These are phyloP conservation scores for Sminthopsis crassicaudata DNA, from an alignment of 2,113 vertebrate genomes.

Conservation along the genomic window DNA sequence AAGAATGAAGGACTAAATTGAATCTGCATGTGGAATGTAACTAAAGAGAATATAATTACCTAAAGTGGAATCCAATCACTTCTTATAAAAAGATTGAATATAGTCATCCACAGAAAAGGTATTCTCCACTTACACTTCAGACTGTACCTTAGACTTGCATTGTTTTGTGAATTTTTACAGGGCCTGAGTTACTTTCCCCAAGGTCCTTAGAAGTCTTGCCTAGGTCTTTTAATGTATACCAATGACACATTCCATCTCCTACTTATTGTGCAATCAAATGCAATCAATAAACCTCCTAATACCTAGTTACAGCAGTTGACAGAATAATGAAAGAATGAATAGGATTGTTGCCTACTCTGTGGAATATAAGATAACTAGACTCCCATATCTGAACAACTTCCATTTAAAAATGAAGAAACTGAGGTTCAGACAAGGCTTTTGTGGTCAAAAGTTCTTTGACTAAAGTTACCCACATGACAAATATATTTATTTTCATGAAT, in stretches of 20 bases:
- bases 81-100: not conserved
- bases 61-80: not conserved
- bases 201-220: not conserved
- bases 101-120: not conserved
- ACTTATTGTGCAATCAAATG: not conserved
- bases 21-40: not conserved
- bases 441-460: not conserved
- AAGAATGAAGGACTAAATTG: not conserved
- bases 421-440: not conserved
- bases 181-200: not conserved
- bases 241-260: not conserved
- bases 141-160: not conserved
- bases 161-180: not conserved
- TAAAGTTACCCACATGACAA: constrained; percentile 18
- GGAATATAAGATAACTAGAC: not conserved
- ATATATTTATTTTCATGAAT: not conserved
- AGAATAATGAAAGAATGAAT: not conserved
- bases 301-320: not conserved
- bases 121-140: not conserved
- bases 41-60: not conserved
- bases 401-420: not conserved
- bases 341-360: not conserved
- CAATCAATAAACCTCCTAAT: not conserved
- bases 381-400: not conserved
- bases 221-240: not conserved